Percentiles rank a stretch among this genome's conserved stretches.
Conservation (phyloP, 2,113 vertebrate genomes). For the Gobiocypris rarus region DNA sequence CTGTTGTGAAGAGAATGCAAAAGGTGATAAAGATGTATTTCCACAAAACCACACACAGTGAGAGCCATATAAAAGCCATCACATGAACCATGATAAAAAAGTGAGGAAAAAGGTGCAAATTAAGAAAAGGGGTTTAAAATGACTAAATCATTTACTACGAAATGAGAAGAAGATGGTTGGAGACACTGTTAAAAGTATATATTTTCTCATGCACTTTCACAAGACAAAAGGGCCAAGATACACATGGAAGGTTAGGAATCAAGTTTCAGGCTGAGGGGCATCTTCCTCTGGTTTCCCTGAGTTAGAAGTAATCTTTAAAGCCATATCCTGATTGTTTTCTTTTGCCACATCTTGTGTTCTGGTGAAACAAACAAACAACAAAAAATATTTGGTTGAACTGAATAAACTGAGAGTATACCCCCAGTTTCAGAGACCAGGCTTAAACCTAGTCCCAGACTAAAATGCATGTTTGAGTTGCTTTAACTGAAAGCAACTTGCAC, state of each 20-base stretch:
- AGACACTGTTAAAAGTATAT: no score
- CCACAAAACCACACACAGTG: no score
- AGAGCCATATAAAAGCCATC: background rate
- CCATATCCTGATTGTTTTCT: constrained; percentile 70
- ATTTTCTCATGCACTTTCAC: background rate
- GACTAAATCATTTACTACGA: background rate
- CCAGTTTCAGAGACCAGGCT: no score
- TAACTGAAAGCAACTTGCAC: no score
- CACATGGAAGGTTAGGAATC: constrained; percentile 35
- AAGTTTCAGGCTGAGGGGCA: constrained; percentile 59
- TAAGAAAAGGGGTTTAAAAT: background rate
- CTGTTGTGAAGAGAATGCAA: background rate
- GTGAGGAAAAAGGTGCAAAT: background rate
- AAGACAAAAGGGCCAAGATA: background rate
- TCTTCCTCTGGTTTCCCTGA: constrained; percentile 65
- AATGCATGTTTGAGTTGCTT: no score
- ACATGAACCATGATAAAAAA: background rate
- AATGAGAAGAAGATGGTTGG: background rate
- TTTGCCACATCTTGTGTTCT: constrained; percentile 69
- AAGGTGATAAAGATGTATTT: background rate
- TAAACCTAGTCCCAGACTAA: no score
- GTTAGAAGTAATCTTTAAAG: constrained; percentile 64
- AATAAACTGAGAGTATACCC: no score
- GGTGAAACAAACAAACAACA: constrained; percentile 46
- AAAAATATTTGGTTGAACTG: background rate